Percentiles rank a stretch among this genome's conserved stretches.
phyloP scores from a whole-genome alignment of 2,797 vertebrate genomes.

The Alcedo atthis region DNA sequence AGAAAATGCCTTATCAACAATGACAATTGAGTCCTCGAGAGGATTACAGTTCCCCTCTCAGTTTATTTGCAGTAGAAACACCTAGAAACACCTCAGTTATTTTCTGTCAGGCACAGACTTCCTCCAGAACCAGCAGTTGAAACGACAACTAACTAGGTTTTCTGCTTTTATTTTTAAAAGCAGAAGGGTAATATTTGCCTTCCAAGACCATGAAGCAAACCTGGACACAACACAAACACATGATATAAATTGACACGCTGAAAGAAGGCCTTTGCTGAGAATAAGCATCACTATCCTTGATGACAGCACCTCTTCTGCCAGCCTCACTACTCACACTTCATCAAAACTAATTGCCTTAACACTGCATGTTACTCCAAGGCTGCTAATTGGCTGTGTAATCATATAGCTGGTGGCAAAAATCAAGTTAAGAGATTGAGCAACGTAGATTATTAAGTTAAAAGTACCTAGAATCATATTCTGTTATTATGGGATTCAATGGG shows the following conservation, averaged over 20 bases:
- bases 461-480: not conserved
- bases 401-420: not conserved
- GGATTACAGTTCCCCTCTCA: not conserved
- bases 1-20: not conserved
- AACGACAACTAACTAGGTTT: not conserved
- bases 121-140: not conserved
- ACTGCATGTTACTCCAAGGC: not conserved
- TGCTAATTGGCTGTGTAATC: not conserved
- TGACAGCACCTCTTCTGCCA: not conserved
- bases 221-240: not conserved
- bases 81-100: not conserved
- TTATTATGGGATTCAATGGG: not conserved
- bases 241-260: rapidly evolving
- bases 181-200: not conserved
- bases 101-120: not conserved
- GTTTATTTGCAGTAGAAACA: not conserved
- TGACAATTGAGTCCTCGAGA: not conserved
- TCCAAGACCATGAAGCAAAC: not conserved
- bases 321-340: not conserved
- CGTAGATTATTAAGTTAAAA: not conserved
- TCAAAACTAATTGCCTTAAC: not conserved
- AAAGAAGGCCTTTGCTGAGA: not conserved
- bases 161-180: not conserved
- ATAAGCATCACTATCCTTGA: not conserved
- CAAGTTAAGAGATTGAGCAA: not conserved